Evolutionary conservation across 2,888 invertebrate species (phyloP).

Genomic region (Andrena dorsata): DNA sequence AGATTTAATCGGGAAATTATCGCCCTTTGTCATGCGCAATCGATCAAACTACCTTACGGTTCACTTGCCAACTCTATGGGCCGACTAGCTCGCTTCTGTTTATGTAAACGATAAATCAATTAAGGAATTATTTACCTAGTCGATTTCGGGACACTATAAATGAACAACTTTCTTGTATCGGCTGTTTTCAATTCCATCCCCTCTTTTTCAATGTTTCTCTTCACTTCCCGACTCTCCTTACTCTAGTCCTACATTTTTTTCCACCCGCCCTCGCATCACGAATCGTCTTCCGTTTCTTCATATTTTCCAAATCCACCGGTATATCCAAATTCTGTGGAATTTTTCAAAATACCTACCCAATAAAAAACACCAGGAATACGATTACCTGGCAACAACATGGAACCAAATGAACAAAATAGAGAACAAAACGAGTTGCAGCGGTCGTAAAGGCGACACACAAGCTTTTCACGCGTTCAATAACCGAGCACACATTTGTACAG

Average conservation of each 20-base stretch:
- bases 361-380: no score
- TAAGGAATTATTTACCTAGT: background rate
- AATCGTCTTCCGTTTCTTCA: no score
- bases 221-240: no score
- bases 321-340: no score
- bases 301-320: no score
- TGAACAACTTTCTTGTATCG: background rate
- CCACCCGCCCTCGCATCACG: no score
- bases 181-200: no score
- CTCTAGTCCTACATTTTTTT: no score
- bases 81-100: background rate
- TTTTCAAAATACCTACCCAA: no score
- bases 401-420: no score
- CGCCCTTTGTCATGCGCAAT: constrained; percentile 61
- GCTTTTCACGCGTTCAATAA: constrained; percentile 11
- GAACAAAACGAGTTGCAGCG: background rate
- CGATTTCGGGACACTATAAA: background rate
- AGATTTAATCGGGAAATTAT: constrained; percentile 66
- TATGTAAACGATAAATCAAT: constrained; percentile 9
- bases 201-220: no score
- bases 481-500: constrained; percentile 19
- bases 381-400: no score
- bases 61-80: constrained; percentile 10
- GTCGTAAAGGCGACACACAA: constrained; percentile 3
- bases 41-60: constrained; percentile 56